phyloP scores from a whole-genome alignment of 2,888 invertebrate species.

The Coleophora flavipennella region DNA sequence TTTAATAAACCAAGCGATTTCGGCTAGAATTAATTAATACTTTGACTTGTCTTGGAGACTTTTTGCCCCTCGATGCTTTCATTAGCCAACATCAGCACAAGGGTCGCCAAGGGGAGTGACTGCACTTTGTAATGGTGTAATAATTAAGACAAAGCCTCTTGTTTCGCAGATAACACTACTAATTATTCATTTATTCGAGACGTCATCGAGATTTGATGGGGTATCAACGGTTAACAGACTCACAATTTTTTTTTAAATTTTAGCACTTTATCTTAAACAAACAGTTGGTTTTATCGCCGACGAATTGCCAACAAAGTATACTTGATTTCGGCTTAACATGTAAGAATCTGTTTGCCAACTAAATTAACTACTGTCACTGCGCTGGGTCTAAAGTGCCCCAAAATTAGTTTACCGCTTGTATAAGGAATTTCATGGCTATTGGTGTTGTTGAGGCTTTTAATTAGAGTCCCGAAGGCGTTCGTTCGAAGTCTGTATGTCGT shows the following conservation, averaged over 20 bases:
- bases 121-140: conserved; percentile 58
- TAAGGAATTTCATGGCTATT: conserved; percentile 67
- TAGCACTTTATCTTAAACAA: too few species aligned
- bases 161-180: conserved; percentile 49
- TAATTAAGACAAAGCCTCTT: conserved; percentile 66
- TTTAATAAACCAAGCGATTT: conserved; percentile 57
- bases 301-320: conserved; percentile 33
- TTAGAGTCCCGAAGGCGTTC: conserved; percentile 46
- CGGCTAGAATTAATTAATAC: conserved; percentile 64
- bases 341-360: conserved; percentile 56
- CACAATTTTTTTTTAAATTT: not conserved
- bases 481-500: conserved; percentile 39
- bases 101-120: conserved; percentile 45
- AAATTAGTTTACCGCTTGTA: conserved; percentile 60
- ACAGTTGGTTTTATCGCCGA: conserved; percentile 8
- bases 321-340: conserved; percentile 29
- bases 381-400: conserved; percentile 43
- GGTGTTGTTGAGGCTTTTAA: conserved; percentile 60
- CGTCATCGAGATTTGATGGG: conserved; percentile 26
- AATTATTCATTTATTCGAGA: conserved; percentile 57
- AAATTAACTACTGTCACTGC: conserved; percentile 38
- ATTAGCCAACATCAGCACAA: conserved; percentile 44
- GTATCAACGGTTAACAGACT: not conserved
- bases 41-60: conserved; percentile 51
- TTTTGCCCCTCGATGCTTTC: conserved; percentile 43